Evolutionary conservation across 2,888 invertebrate genomes (phyloP).

Genomic region (Oscheius sp.): DNA sequence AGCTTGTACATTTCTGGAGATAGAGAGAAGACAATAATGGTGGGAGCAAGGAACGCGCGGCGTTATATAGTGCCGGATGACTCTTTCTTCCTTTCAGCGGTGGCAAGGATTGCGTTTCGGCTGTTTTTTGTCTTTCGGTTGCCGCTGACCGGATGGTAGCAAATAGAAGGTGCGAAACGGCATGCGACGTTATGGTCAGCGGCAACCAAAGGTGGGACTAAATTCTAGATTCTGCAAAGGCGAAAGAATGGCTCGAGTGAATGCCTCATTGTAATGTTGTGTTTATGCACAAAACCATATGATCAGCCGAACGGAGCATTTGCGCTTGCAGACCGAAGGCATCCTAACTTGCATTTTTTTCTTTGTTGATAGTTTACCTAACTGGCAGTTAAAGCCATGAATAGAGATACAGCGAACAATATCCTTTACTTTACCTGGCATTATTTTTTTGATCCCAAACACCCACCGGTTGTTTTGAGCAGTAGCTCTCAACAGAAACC

Average conservation of each 20-base stretch:
- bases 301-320: too few species aligned
- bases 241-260: not conserved
- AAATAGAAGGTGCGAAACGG: constrained; percentile 36
- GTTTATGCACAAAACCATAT: too few species aligned
- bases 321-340: too few species aligned
- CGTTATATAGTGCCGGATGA: constrained; percentile 25
- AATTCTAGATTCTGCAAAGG: too few species aligned
- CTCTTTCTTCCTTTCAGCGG: constrained; percentile 23
- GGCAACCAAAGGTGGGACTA: not conserved
- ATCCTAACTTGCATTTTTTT: too few species aligned
- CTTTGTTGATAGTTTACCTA: too few species aligned
- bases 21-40: not conserved
- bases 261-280: not conserved
- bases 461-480: not conserved
- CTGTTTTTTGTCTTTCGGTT: constrained; percentile 30
- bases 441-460: not conserved
- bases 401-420: too few species aligned
- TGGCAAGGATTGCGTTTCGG: constrained; percentile 32
- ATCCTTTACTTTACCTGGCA: too few species aligned
- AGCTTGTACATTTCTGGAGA: constrained; percentile 11
- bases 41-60: constrained; percentile 1
- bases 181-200: not conserved
- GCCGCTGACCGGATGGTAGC: constrained; percentile 32
- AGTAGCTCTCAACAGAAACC: not conserved
- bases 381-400: too few species aligned